Evolutionary conservation across 2,888 invertebrate species (phyloP).

Genomic region (Nesidiocoris tenuis): DNA sequence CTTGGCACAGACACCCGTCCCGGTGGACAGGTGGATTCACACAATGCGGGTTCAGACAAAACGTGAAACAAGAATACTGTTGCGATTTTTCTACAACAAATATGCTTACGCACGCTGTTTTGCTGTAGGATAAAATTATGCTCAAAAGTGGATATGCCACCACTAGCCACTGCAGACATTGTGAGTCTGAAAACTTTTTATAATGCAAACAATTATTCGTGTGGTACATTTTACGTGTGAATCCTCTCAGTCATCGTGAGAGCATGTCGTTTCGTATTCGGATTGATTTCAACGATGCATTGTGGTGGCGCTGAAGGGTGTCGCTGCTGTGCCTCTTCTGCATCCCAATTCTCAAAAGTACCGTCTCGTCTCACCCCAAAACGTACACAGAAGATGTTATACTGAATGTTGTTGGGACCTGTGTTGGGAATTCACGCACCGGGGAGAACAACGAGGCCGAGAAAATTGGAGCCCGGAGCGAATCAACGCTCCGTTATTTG

Average conservation of each 20-base stretch:
- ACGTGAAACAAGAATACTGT: no score
- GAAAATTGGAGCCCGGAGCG: conserved; percentile 28
- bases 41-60: no score
- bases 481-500: conserved; percentile 38
- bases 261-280: conserved; percentile 9
- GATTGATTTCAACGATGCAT: conserved; percentile 41
- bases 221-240: no score
- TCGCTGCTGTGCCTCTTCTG: conserved; percentile 18
- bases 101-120: no score
- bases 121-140: no score
- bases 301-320: conserved; percentile 11
- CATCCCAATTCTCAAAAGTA: conserved; percentile 14
- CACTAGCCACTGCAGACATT: no score
- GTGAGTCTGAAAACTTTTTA: no score
- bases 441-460: conserved; percentile 12
- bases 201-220: no score
- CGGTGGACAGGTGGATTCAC: no score
- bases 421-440: background rate
- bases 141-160: no score
- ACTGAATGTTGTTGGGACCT: background rate
- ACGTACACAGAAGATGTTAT: background rate
- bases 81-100: no score
- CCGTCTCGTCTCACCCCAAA: background rate
- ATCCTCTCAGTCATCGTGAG: no score
- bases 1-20: conserved; percentile 37